Percentiles rank a stretch among this genome's conserved stretches.
Conservation (phyloP, 1,140 invertebrate genomes). For the Elysia chlorotica region DNA sequence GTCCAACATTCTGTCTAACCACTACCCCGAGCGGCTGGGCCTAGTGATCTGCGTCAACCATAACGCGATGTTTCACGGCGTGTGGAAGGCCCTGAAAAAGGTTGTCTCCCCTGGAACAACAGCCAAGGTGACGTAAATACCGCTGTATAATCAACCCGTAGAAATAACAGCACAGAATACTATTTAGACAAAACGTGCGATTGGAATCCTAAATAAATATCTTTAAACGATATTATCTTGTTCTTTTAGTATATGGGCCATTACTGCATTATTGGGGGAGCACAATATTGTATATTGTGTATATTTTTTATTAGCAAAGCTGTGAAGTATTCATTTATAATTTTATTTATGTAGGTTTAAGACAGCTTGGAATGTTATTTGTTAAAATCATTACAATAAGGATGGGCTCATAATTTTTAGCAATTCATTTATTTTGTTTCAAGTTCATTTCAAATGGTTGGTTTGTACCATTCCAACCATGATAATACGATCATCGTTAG, state of each 20-base stretch:
- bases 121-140: constrained; percentile 31
- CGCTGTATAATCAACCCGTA: background rate
- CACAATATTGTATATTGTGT: background rate
- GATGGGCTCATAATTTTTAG: no score
- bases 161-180: background rate
- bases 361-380: no score
- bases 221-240: background rate
- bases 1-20: constrained; percentile 46
- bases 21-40: constrained; percentile 59
- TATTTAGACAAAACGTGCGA: background rate
- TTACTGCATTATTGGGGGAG: background rate
- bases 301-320: no score
- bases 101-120: constrained; percentile 51
- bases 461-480: no score
- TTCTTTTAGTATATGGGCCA: background rate
- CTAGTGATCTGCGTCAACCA: constrained; percentile 56
- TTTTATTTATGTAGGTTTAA: no score
- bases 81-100: constrained; percentile 57
- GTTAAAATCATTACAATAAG: no score
- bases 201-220: background rate
- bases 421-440: no score
- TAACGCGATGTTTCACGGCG: constrained; percentile 53
- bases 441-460: no score
- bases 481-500: no score
- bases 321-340: no score